Conservation (phyloP, 2,113 vertebrate species). For the Piliocolobus tephrosceles region DNA sequence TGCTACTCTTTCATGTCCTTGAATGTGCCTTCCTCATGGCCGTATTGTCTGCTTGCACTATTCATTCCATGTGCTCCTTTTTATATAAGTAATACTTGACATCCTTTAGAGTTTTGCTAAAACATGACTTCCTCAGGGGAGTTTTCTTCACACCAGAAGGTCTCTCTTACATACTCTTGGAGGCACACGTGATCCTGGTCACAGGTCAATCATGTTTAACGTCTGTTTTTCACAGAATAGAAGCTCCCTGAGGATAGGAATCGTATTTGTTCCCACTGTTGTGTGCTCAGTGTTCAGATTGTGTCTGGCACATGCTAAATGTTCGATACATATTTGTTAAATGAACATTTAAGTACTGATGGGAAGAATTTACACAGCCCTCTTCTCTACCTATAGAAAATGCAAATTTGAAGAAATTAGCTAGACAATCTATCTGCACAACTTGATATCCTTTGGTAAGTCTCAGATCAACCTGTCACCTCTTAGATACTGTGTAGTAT, state of each 20-base stretch:
- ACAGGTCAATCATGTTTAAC: not conserved
- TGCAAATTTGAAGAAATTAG: constrained; percentile 26
- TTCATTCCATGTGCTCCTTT: not conserved
- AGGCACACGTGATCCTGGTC: not conserved
- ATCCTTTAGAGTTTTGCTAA: constrained; percentile 4
- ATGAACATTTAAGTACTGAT: not conserved
- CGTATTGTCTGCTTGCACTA: not conserved
- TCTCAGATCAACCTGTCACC: not conserved
- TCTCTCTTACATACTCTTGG: not conserved
- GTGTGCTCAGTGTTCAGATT: not conserved
- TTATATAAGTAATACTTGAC: not conserved
- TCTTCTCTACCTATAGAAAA: not conserved
- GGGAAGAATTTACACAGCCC: not conserved
- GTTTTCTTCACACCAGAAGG: not conserved
- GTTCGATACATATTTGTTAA: constrained; percentile 33
- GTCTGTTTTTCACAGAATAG: not conserved
- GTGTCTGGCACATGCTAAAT: not conserved
- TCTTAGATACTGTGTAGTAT: not conserved
- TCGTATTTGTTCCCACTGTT: not conserved
- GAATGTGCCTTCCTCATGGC: not conserved
- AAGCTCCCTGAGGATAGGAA: not conserved
- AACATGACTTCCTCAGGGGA: not conserved
- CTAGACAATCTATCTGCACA: not conserved
- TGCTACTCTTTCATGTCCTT: not conserved
- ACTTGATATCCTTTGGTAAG: constrained; percentile 23